Conservation (phyloP, 2,888 invertebrate species). For the Microplitis manilae region DNA sequence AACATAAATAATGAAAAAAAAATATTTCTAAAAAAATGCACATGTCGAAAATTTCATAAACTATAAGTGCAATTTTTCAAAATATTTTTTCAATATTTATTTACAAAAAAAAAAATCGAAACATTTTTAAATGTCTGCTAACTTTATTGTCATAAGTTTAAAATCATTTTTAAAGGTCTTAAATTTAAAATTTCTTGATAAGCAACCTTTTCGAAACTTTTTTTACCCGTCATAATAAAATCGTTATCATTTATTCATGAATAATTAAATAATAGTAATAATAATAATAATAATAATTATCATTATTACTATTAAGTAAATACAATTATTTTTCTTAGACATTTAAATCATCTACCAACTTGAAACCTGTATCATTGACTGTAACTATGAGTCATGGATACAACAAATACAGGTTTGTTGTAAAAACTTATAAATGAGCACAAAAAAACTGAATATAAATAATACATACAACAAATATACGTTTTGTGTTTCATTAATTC, state of each 20-base stretch:
- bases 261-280: background rate
- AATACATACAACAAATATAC: background rate
- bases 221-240: background rate
- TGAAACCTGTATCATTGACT: slow-evolving; percentile 51
- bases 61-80: too few species aligned
- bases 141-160: too few species aligned
- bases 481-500: background rate
- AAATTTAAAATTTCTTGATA: too few species aligned
- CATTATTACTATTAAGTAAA: background rate
- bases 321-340: slow-evolving; percentile 51
- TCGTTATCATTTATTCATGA: background rate
- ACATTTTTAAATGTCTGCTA: too few species aligned
- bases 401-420: slow-evolving; percentile 66
- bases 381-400: slow-evolving; percentile 64
- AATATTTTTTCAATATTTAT: too few species aligned
- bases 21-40: too few species aligned
- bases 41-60: too few species aligned
- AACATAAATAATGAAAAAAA: too few species aligned
- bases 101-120: too few species aligned
- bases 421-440: slow-evolving; percentile 11
- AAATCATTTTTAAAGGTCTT: too few species aligned
- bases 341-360: slow-evolving; percentile 51
- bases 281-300: background rate
- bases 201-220: too few species aligned
- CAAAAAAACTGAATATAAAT: slow-evolving; percentile 9